A percentile compares a stretch with the other conserved stretches of the same genome.
phyloP scores from a whole-genome alignment of 53 echinoderm and acorn worm species.

The Astropecten irregularis region DNA sequence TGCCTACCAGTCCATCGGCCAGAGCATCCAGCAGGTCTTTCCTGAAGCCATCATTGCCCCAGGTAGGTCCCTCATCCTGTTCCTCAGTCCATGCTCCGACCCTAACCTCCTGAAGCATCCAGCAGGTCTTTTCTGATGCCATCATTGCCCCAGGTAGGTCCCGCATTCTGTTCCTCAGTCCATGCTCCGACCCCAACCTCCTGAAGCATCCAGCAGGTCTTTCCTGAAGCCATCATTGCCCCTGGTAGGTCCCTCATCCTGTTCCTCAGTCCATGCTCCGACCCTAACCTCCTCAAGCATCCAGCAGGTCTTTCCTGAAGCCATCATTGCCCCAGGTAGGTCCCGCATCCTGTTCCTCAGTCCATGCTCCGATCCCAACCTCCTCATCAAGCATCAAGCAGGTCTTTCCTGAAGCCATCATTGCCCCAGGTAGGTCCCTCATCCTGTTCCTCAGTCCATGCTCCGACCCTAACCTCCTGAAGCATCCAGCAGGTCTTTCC shows the following conservation, averaged over 20 bases:
- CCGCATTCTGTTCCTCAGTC: no score
- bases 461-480: no score
- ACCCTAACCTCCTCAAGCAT: no score
- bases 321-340: constrained; percentile 80
- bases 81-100: no score
- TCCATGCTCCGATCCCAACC: no score
- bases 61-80: constrained; percentile 41
- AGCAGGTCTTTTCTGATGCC: constrained; percentile 80
- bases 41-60: constrained; percentile 72
- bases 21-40: constrained; percentile 84
- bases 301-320: constrained; percentile 78
- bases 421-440: constrained; percentile 90
- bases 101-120: constrained; percentile 39
- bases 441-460: no score
- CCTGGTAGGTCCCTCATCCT: no score
- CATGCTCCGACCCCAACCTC: no score
- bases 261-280: no score
- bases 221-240: constrained; percentile 66
- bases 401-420: constrained; percentile 71
- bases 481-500: constrained; percentile 83
- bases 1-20: constrained; percentile 72
- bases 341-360: no score
- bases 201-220: constrained; percentile 84
- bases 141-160: constrained; percentile 82
- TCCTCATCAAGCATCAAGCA: constrained; percentile 82